A percentile compares a stretch with the other conserved stretches of the same genome.
phyloP scores from a whole-genome alignment of 2,797 vertebrate species.

The Hafferia zeledoni region DNA sequence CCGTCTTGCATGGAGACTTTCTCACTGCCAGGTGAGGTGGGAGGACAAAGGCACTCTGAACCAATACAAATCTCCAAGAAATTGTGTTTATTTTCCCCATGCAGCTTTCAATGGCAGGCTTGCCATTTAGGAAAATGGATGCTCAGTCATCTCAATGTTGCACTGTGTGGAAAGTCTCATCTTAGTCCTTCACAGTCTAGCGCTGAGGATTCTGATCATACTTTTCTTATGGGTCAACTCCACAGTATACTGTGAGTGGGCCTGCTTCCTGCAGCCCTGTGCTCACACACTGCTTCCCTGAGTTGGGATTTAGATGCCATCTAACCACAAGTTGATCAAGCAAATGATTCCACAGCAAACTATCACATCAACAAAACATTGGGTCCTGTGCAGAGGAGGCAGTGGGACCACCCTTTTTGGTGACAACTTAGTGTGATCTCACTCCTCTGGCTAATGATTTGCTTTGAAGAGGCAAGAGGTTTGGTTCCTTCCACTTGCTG shows the following conservation, averaged over 20 bases:
- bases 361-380: background rate
- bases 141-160: background rate
- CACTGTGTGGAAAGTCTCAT: background rate
- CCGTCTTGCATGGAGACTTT: background rate
- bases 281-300: background rate
- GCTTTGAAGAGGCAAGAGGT: background rate
- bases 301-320: background rate
- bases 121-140: background rate
- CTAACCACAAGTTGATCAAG: background rate
- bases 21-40: background rate
- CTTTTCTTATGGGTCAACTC: background rate
- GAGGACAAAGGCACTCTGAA: background rate
- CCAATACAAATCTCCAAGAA: background rate
- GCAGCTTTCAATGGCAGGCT: background rate
- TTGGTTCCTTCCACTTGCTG: background rate
- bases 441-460: background rate
- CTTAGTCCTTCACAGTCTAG: background rate
- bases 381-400: background rate
- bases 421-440: background rate
- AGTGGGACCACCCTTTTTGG: background rate
- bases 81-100: background rate
- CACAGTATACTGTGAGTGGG: background rate
- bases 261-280: background rate
- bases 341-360: background rate
- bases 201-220: background rate